phyloP scores from a whole-genome alignment of 2,888 invertebrate genomes.

The Nomada ruficornis region DNA sequence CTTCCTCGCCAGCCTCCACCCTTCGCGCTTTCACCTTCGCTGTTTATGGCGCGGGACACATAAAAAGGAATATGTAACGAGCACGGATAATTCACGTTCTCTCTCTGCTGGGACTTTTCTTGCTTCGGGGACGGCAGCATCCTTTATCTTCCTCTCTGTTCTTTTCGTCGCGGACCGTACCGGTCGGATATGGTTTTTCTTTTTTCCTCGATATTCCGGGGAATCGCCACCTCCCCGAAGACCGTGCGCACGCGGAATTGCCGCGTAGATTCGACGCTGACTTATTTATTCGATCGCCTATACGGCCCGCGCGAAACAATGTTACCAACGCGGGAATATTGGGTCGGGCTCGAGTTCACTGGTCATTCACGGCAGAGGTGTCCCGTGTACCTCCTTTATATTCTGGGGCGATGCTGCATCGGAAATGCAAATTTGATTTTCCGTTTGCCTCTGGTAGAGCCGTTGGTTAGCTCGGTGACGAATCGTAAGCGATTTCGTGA shows the following conservation, averaged over 20 bases:
- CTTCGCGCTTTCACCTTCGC: conserved; percentile 65
- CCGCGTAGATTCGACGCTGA: conserved; percentile 75
- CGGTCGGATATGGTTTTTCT: conserved; percentile 66
- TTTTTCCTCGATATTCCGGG: conserved; percentile 62
- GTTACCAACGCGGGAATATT: conserved; percentile 62
- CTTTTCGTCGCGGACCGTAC: conserved; percentile 67
- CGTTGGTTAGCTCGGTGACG: background rate
- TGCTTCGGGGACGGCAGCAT: background rate
- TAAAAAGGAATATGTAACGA: conserved; percentile 84
- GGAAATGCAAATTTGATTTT: conserved; percentile 36
- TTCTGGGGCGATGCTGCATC: background rate
- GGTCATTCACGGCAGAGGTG: conserved; percentile 2
- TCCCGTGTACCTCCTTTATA: conserved; percentile 15
- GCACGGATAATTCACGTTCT: conserved; percentile 81
- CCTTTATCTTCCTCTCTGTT: conserved; percentile 21
- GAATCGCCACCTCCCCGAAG: conserved; percentile 78
- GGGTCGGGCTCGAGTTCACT: conserved; percentile 1
- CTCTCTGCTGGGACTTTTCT: conserved; percentile 47
- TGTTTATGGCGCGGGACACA: conserved; percentile 80
- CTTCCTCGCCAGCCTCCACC: conserved; percentile 52
- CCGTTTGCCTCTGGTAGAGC: background rate
- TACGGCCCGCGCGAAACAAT: conserved; percentile 78
- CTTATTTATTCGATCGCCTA: conserved; percentile 81
- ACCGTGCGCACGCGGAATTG: conserved; percentile 81
- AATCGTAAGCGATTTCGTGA: background rate